phyloP scores from a whole-genome alignment of 2,888 invertebrate species.

The Catocala sponsa region DNA sequence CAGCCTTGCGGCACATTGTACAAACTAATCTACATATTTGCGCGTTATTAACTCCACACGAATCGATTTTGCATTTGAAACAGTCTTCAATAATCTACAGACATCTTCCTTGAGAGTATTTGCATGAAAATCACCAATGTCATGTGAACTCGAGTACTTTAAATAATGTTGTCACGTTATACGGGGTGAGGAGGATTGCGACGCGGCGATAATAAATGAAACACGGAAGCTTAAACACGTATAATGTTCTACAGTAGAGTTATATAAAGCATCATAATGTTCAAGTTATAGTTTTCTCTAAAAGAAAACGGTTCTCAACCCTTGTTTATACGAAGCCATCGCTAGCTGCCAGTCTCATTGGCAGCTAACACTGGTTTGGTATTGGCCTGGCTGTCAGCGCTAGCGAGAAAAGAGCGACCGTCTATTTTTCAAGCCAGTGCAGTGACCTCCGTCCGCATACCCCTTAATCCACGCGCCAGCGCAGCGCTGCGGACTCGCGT shows the following conservation, averaged over 20 bases:
- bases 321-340: too few relatives aligned
- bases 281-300: too few relatives aligned
- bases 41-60: conserved; percentile 45
- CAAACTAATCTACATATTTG: conserved; percentile 25
- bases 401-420: too few relatives aligned
- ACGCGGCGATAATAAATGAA: neutral
- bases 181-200: neutral
- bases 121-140: conserved; percentile 45
- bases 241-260: neutral
- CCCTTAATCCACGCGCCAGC: too few relatives aligned
- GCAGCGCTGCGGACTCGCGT: too few relatives aligned
- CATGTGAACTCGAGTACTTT: conserved; percentile 37
- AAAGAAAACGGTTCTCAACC: too few relatives aligned
- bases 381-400: too few relatives aligned
- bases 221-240: neutral
- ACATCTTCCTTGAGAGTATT: conserved; percentile 46
- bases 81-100: conserved; percentile 35
- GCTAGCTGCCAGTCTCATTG: too few relatives aligned
- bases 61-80: conserved; percentile 59
- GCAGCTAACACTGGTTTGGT: too few relatives aligned
- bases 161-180: conserved; percentile 30
- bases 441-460: too few relatives aligned
- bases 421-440: too few relatives aligned
- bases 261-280: too few relatives aligned
- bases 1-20: conserved; percentile 35